phyloP scores from a whole-genome alignment of 2,113 vertebrate genomes.

The Hypomesus transpacificus region DNA sequence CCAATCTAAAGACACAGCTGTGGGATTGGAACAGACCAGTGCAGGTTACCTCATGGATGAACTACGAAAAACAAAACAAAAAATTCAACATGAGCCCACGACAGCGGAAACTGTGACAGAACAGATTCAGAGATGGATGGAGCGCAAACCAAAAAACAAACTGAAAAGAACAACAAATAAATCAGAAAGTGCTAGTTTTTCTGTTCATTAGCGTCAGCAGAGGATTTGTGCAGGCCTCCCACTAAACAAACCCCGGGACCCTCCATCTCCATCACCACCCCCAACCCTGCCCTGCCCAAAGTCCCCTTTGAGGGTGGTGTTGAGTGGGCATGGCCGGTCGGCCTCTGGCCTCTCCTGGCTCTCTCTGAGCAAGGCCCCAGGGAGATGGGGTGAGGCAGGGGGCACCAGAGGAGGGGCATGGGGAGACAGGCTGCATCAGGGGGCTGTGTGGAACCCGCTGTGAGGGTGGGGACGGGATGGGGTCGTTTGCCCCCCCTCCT shows the following conservation, averaged over 20 bases:
- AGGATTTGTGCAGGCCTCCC: slow-evolving; percentile 53
- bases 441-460: slow-evolving; percentile 41
- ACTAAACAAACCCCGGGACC: slow-evolving; percentile 36
- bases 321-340: slow-evolving; percentile 35
- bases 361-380: slow-evolving; percentile 37
- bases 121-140: slow-evolving; percentile 40
- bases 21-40: slow-evolving; percentile 32
- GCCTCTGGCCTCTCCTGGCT: slow-evolving; percentile 44
- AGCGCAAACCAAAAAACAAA: slow-evolving; percentile 14
- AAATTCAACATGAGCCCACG: slow-evolving; percentile 50
- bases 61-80: slow-evolving; percentile 42
- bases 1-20: slow-evolving; percentile 2
- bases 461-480: slow-evolving; percentile 42
- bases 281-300: slow-evolving; percentile 14
- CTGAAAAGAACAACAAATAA: slow-evolving; percentile 27
- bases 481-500: slow-evolving; percentile 44
- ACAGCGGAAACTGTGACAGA: slow-evolving; percentile 46
- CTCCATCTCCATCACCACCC: slow-evolving; percentile 35
- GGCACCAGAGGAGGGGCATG: slow-evolving; percentile 50
- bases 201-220: slow-evolving; percentile 56
- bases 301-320: slow-evolving; percentile 30
- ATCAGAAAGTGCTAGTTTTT: slow-evolving; percentile 67
- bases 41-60: slow-evolving; percentile 22
- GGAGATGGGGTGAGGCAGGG: slow-evolving; percentile 42
- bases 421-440: slow-evolving; percentile 46